A percentile compares a stretch with the other conserved stretches of the same genome.
Conservation (phyloP, 2,888 invertebrate species). For the Mimumesa dahlbomi region DNA sequence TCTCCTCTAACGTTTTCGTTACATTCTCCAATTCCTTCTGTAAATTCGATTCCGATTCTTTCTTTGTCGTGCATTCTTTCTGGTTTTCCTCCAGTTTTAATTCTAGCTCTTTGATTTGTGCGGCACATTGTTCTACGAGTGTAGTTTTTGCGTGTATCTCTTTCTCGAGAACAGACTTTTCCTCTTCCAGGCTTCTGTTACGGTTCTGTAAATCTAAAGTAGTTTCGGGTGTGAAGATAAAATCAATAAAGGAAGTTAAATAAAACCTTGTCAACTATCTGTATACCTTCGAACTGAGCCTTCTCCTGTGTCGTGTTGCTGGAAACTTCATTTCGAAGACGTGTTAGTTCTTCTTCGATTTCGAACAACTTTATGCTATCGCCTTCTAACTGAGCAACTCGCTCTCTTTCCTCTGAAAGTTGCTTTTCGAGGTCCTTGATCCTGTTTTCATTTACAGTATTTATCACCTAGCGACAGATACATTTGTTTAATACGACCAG, state of each 20-base stretch:
- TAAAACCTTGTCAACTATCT: background rate
- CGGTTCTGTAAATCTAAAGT: constrained; percentile 67
- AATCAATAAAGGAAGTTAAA: background rate
- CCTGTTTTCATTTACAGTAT: constrained; percentile 80
- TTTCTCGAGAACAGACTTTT: constrained; percentile 74
- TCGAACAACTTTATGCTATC: constrained; percentile 84
- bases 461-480: constrained; percentile 78
- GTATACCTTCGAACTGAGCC: constrained; percentile 60
- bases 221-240: background rate
- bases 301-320: constrained; percentile 70
- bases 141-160: constrained; percentile 73
- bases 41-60: constrained; percentile 68
- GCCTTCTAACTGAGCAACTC: constrained; percentile 80
- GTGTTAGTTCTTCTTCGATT: constrained; percentile 85
- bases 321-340: constrained; percentile 82
- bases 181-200: constrained; percentile 75
- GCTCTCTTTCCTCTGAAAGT: constrained; percentile 80
- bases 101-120: constrained; percentile 71
- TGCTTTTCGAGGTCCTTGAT: constrained; percentile 81
- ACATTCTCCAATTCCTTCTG: constrained; percentile 76
- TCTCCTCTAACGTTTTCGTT: constrained; percentile 74
- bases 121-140: constrained; percentile 74
- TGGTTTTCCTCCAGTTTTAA: constrained; percentile 68
- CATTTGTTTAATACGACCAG: constrained; percentile 39
- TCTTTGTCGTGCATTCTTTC: constrained; percentile 62